Percentiles rank a stretch among this genome's conserved stretches.
These are phyloP conservation scores for Anarrhichthys ocellatus DNA, from an alignment of 2,113 vertebrate genomes.

Conservation along the genomic window DNA sequence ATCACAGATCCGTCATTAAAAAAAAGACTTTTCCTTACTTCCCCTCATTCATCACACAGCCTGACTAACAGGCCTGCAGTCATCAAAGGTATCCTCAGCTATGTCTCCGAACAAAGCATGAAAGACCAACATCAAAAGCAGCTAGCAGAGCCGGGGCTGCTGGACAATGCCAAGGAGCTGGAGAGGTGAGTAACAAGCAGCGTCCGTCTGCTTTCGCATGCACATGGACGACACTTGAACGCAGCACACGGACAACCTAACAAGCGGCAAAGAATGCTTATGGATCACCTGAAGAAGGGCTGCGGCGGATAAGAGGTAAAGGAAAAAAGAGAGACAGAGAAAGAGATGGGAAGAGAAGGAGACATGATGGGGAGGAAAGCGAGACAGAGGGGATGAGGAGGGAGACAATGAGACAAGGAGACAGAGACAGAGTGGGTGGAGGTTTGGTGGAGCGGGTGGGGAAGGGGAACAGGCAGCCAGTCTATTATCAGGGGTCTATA, in stretches of 20 bases:
- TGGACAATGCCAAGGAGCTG: constrained; percentile 59
- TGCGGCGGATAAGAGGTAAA: constrained; percentile 18
- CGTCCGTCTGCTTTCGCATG: constrained; percentile 54
- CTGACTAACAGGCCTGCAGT: constrained; percentile 56
- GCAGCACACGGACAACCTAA: constrained; percentile 32
- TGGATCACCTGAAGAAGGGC: constrained; percentile 32
- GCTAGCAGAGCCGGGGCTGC: constrained; percentile 29
- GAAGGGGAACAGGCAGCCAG: constrained; percentile 89
- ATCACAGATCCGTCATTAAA: constrained; percentile 63
- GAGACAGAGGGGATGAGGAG: constrained; percentile 74
- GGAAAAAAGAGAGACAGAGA: constrained; percentile 71
- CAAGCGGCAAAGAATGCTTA: constrained; percentile 40
- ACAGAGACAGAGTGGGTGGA: constrained; percentile 81
- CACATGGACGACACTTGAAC: constrained; percentile 32
- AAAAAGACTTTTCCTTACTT: constrained; percentile 27
- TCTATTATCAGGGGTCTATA: constrained; percentile 94
- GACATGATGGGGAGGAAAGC: constrained; percentile 83
- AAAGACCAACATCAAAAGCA: constrained; percentile 74
- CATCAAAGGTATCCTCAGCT: constrained; percentile 71
- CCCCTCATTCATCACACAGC: constrained; percentile 57
- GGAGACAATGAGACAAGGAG: constrained; percentile 78
- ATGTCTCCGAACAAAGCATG: constrained; percentile 70
- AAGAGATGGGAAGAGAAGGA: constrained; percentile 81
- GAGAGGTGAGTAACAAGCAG: constrained; percentile 69
- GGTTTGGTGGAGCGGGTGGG: constrained; percentile 69